Evolutionary conservation across 1,140 invertebrate species (phyloP), one percentile per base, ranked within the genome.

Genomic region (Rhopalosiphum padi): DNA sequence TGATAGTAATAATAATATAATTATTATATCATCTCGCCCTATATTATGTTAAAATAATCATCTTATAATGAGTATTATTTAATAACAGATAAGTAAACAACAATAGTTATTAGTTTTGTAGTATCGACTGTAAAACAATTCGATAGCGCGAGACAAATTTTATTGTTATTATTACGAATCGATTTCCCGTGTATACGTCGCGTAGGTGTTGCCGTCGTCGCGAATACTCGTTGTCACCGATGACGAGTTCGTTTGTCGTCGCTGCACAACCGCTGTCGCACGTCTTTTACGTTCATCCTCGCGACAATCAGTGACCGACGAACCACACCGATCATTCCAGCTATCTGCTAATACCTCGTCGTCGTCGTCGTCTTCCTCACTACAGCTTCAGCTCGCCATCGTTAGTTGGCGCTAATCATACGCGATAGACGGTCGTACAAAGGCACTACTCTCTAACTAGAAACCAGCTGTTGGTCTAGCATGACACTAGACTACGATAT

Each of bases 401-500:
- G 60, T 15, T n/a, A 30, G 30, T n/a, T n/a, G 60, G 30, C 30
- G 30, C 30, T 15, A 18, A 77, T 15, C 15, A 18, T n/a, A 77
- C 60, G 30, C 30, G 30, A n/a, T 6, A 6, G 60, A n/a, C 60
- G 15, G 15, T 77, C n/a, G 30, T 77, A 18, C 15, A 0, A 35
- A 18, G n/a, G 60, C 60, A 77, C 0, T 18, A 15, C 60, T n/a
- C 30, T n/a, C 3, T 5, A 11, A 3, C 7, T 4, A 5, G 60
- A 77, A n/a, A 77, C 5, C 15, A 15, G 51, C 53, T 18, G 48
- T 15, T 25, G 41, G 25, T 60, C 15, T 77, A 48, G n/a, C 48
- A 93, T 55, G 82, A 85, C 82, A n/a, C 48, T 93, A n/a, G 91
- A 93, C 77, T 93, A 93, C 51, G 51, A 35, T 41, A 55, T 51